These are phyloP conservation scores for Nomada flava DNA, from an alignment of 2,888 invertebrate genomes.

Conservation along the genomic window DNA sequence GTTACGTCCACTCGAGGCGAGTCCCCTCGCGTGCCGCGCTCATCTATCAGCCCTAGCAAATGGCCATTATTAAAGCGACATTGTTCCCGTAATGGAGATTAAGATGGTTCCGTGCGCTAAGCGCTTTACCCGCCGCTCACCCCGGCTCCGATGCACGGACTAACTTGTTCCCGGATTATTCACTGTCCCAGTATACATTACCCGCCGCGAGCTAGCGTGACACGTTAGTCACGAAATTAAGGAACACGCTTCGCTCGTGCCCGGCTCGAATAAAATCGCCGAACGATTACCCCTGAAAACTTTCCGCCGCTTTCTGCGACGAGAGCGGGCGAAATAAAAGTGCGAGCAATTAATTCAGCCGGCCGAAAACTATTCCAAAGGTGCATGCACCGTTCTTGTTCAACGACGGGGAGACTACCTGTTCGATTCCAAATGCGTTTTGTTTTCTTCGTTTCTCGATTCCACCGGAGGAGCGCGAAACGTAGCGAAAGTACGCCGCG, in stretches of 20 bases:
- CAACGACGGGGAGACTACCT: background rate
- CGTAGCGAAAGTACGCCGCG: background rate
- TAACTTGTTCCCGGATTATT: slow-evolving; percentile 55
- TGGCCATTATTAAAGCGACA: slow-evolving; percentile 56
- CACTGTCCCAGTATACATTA: slow-evolving; percentile 46
- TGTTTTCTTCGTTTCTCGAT: slow-evolving; percentile 18
- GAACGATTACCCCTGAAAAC: background rate
- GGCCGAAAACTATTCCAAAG: too few species aligned
- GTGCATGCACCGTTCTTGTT: too few species aligned
- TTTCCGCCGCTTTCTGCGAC: background rate
- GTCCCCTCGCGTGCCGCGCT: background rate
- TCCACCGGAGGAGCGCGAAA: background rate
- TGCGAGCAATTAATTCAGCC: too few species aligned
- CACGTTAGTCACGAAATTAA: slow-evolving; percentile 34
- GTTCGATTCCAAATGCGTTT: background rate
- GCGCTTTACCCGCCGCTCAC: slow-evolving; percentile 38
- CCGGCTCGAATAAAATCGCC: background rate
- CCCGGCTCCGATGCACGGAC: slow-evolving; percentile 19
- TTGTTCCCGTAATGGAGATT: slow-evolving; percentile 63
- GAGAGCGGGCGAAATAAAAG: background rate
- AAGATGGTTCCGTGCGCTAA: slow-evolving; percentile 51
- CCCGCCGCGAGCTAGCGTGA: background rate
- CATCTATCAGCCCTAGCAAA: slow-evolving; percentile 51
- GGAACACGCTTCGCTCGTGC: background rate
- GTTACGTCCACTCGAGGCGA: slow-evolving; percentile 5